Percentiles rank a stretch among this genome's conserved stretches.
phyloP scores from a whole-genome alignment of 2,888 invertebrate species.

The Tetragnatha montana region DNA sequence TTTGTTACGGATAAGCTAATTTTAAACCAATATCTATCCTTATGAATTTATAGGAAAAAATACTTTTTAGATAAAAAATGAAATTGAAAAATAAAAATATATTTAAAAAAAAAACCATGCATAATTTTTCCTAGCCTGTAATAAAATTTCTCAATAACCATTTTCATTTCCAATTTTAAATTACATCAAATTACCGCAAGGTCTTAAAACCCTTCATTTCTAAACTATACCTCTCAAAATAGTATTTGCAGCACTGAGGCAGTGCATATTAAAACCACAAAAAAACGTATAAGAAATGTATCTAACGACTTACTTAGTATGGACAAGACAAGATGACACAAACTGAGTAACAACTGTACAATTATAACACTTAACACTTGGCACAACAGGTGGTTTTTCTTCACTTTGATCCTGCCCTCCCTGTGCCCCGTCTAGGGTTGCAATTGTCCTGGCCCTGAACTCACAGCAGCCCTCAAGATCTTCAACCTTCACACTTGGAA shows the following conservation, averaged over 20 bases:
- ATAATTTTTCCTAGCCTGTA: not conserved
- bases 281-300: not conserved
- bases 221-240: not conserved
- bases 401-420: not conserved
- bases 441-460: conserved; percentile 30
- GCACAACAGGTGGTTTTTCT: not conserved
- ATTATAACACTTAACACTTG: conserved; percentile 32
- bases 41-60: not conserved
- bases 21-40: too few relatives aligned
- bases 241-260: not conserved
- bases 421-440: not conserved
- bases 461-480: conserved; percentile 42
- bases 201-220: not conserved
- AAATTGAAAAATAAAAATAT: not conserved
- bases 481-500: not conserved
- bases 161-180: not conserved
- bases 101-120: too few relatives aligned
- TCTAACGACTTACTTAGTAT: conserved; percentile 28
- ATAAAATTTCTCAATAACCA: not conserved
- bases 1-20: too few relatives aligned
- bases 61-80: not conserved
- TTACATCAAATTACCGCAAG: not conserved
- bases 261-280: not conserved
- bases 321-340: conserved; percentile 56
- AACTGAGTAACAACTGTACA: conserved; percentile 47